Conservation (phyloP, 2,797 vertebrate genomes). For the Prunella strophiata region DNA sequence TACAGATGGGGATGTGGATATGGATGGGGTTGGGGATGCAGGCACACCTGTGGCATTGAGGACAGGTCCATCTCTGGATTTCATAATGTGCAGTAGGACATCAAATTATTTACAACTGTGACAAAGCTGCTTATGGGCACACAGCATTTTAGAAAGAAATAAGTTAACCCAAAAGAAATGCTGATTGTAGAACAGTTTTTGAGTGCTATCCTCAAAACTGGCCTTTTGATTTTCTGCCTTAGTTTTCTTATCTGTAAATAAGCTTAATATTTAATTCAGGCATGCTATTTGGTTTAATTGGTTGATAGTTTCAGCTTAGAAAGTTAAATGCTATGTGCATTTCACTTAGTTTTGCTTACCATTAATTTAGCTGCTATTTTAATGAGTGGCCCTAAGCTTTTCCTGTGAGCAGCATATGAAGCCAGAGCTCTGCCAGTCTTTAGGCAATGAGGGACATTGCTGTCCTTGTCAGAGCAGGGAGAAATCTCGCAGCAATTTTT, state of each 20-base stretch:
- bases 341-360: conserved; percentile 35
- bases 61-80: background rate
- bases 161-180: background rate
- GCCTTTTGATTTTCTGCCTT: conserved; percentile 14
- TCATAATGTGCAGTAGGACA: background rate
- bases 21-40: background rate
- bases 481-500: background rate
- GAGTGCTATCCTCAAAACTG: background rate
- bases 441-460: background rate
- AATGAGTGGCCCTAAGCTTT: conserved; percentile 28
- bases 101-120: background rate
- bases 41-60: rapidly evolving
- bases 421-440: conserved; percentile 26
- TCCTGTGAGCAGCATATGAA: conserved; percentile 36
- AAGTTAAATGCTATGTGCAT: conserved; percentile 29
- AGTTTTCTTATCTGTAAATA: conserved; percentile 32
- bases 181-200: background rate
- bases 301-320: conserved; percentile 26
- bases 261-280: conserved; percentile 43
- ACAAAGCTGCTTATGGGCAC: background rate
- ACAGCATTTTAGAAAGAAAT: background rate
- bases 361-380: conserved; percentile 28
- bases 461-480: background rate
- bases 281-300: conserved; percentile 10
- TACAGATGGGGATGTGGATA: background rate